A percentile compares a stretch with the other conserved stretches of the same genome.
phyloP scores from a whole-genome alignment of 1,140 invertebrate genomes.

The Pseudobourletiella spinata region DNA sequence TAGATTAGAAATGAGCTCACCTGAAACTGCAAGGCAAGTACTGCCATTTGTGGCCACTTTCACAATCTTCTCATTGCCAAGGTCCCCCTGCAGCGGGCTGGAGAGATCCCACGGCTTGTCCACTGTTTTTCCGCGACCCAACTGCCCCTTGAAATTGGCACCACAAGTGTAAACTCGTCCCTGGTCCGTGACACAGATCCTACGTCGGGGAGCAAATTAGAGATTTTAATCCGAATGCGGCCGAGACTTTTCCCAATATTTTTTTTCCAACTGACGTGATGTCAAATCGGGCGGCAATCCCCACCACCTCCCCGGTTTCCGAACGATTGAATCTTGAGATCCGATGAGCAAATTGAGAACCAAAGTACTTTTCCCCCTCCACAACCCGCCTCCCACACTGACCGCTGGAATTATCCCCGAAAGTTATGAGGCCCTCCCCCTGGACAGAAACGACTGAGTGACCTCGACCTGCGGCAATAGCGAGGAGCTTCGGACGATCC shows the following conservation, averaged over 20 bases:
- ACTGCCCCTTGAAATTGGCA: conserved; percentile 21
- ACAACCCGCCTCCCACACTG: conserved; percentile 83
- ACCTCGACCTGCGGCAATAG: conserved; percentile 72
- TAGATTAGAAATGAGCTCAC: conserved; percentile 44
- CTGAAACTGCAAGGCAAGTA: conserved; percentile 80
- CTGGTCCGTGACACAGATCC: conserved; percentile 37
- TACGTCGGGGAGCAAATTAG: neutral
- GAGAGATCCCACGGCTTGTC: conserved; percentile 47
- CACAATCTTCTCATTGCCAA: conserved; percentile 69
- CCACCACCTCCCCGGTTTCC: conserved; percentile 8
- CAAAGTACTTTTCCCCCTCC: conserved; percentile 62
- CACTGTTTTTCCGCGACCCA: conserved; percentile 20
- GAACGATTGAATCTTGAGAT: conserved; percentile 42
- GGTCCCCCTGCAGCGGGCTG: conserved; percentile 63
- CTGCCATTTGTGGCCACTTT: conserved; percentile 71
- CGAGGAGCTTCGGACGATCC: conserved; percentile 48
- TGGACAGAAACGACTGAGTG: conserved; percentile 73
- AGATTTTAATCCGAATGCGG: neutral
- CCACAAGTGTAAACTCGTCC: conserved; percentile 43
- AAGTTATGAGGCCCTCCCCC: conserved; percentile 65
- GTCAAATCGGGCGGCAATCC: conserved; percentile 43
- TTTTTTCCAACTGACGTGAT: too few relatives aligned
- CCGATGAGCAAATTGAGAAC: conserved; percentile 55
- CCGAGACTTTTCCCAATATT: too few relatives aligned
- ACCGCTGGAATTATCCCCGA: conserved; percentile 89